These are phyloP conservation scores for Micromussa lordhowensis DNA, from an alignment of 92 coral and sea anemone genomes.

Conservation along the genomic window DNA sequence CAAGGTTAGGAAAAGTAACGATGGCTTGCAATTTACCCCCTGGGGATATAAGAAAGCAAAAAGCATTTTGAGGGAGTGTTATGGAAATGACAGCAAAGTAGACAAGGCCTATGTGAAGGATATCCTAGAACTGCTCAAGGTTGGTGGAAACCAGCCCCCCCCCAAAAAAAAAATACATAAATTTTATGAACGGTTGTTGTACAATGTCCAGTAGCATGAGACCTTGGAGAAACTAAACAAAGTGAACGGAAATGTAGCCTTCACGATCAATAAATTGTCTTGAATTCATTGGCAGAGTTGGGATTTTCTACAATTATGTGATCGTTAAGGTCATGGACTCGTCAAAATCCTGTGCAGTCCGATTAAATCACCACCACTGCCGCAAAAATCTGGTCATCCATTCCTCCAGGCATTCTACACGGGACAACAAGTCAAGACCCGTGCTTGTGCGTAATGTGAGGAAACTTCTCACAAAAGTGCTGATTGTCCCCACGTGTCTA, in stretches of 20 bases:
- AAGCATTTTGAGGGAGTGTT: conserved; percentile 16
- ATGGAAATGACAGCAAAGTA: conserved; percentile 41
- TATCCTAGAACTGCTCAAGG: conserved; percentile 51
- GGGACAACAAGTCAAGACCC: neutral
- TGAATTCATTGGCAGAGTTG: conserved; percentile 58
- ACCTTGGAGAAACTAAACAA: conserved; percentile 27
- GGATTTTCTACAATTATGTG: conserved; percentile 39
- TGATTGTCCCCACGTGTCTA: conserved; percentile 19
- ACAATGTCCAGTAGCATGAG: conserved; percentile 31
- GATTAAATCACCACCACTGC: too few species aligned
- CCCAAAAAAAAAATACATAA: conserved; percentile 33
- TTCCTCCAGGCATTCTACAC: neutral
- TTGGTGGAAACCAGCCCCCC: conserved; percentile 42
- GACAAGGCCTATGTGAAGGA: conserved; percentile 54
- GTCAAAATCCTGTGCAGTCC: neutral
- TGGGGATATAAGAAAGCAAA: conserved; percentile 52
- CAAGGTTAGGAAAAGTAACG: neutral
- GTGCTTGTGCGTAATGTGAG: conserved; percentile 47
- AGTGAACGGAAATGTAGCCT: conserved; percentile 51
- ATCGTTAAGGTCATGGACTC: conserved; percentile 40
- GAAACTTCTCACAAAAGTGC: conserved; percentile 21
- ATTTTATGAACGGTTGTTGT: conserved; percentile 39
- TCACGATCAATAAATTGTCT: conserved; percentile 40
- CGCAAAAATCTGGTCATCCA: neutral
- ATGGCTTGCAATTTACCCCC: conserved; percentile 41